Evolutionary conservation across 2,888 invertebrate species (phyloP).

Genomic region (Boloria euphrosyne): DNA sequence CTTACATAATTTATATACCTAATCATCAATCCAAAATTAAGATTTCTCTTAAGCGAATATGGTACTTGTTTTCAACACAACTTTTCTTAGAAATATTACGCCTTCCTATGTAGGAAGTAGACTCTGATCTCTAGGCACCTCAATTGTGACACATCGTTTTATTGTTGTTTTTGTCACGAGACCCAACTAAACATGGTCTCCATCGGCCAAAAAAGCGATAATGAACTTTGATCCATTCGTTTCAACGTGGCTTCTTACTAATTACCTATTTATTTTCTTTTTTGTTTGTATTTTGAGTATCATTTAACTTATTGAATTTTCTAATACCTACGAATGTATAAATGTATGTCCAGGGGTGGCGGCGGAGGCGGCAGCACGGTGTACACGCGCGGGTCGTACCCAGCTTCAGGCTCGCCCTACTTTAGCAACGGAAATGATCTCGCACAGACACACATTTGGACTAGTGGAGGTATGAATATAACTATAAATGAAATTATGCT

Average conservation of each 20-base stretch:
- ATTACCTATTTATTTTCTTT: no score
- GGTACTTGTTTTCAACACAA: no score
- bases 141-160: conserved; percentile 4
- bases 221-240: neutral
- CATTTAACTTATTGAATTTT: neutral
- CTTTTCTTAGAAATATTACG: neutral
- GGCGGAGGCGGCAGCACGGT: conserved; percentile 52
- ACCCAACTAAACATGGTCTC: conserved; percentile 1
- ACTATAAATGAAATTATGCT: neutral
- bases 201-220: neutral
- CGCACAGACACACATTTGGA: conserved; percentile 65
- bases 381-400: conserved; percentile 64
- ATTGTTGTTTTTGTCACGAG: neutral
- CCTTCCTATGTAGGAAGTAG: neutral
- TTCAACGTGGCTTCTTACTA: neutral
- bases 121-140: no score
- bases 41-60: no score
- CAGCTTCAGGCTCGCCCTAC: conserved; percentile 59
- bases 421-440: conserved; percentile 56
- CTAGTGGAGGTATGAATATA: conserved; percentile 54
- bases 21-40: no score
- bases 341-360: conserved; percentile 44
- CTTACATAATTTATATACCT: no score
- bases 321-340: neutral
- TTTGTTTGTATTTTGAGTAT: no score